Evolutionary conservation across 2,113 vertebrate genomes (phyloP).

Genomic region (Phalacrocorax aristotelis): DNA sequence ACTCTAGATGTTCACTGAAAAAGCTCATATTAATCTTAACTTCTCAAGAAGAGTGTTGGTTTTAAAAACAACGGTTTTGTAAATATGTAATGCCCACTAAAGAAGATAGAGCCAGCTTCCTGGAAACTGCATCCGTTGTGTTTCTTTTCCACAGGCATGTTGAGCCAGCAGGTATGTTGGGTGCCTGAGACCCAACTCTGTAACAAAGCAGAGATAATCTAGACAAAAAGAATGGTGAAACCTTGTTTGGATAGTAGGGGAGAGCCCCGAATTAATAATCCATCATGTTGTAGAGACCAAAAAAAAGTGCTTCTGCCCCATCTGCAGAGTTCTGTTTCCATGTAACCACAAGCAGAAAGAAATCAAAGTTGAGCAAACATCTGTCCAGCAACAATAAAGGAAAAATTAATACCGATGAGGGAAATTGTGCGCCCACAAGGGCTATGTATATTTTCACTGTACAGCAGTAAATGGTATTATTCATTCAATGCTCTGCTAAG

Average conservation of each 20-base stretch:
- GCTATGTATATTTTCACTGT: neutral
- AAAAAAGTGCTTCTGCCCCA: slow-evolving; percentile 4
- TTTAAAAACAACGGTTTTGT: slow-evolving; percentile 62
- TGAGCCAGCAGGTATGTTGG: slow-evolving; percentile 51
- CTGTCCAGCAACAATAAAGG: slow-evolving; percentile 8
- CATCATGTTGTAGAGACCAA: slow-evolving; percentile 33
- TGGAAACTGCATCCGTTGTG: slow-evolving; percentile 48
- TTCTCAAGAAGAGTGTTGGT: slow-evolving; percentile 52
- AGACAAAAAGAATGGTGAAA: slow-evolving; percentile 47
- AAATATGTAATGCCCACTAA: slow-evolving; percentile 67
- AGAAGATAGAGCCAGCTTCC: slow-evolving; percentile 65
- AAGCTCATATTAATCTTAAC: slow-evolving; percentile 58
- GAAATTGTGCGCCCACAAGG: neutral
- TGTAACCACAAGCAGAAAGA: slow-evolving; percentile 31
- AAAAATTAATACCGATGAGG: slow-evolving; percentile 3
- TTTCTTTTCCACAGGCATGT: slow-evolving; percentile 54
- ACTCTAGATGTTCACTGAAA: slow-evolving; percentile 46
- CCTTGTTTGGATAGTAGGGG: slow-evolving; percentile 22
- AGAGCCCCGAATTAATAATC: slow-evolving; percentile 52
- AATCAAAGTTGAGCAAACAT: neutral
- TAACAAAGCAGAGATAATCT: slow-evolving; percentile 61
- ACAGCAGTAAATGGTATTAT: slow-evolving; percentile 6
- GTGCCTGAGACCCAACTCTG: slow-evolving; percentile 54
- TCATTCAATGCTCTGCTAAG: neutral
- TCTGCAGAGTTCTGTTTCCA: slow-evolving; percentile 30